Conservation (phyloP, 64 coral and sea anemone genomes). For the Cladopsammia gracilis region DNA sequence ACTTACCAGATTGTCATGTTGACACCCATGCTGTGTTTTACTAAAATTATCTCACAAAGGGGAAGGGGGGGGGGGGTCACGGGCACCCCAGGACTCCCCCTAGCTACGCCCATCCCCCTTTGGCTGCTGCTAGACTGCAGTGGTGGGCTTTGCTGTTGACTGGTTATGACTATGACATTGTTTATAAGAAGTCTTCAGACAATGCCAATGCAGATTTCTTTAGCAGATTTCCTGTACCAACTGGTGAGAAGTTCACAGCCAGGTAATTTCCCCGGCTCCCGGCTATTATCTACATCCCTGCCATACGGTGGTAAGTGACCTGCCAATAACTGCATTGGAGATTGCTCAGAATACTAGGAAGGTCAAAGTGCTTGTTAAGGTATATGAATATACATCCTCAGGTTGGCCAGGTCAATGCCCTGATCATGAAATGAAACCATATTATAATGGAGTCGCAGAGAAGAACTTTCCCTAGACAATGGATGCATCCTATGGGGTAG, state of each 20-base stretch:
- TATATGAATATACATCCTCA: no score
- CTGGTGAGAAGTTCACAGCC: no score
- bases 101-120: no score
- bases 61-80: no score
- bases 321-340: not conserved
- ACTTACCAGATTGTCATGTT: no score
- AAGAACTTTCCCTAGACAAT: no score
- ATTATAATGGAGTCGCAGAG: no score
- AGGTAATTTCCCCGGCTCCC: no score
- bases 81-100: no score
- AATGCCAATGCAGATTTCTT: constrained; percentile 1
- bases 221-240: not conserved
- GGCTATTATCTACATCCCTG: no score
- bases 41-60: no score
- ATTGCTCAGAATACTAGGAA: not conserved
- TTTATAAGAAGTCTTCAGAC: not conserved
- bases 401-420: not conserved
- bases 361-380: not conserved
- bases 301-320: not conserved
- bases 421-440: not conserved
- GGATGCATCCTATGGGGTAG: not conserved
- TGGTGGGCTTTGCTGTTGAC: constrained; percentile 4
- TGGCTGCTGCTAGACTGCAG: not conserved
- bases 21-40: no score
- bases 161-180: constrained; percentile 14